Evolutionary conservation across 2,888 invertebrate species (phyloP).

Genomic region (Andrena haemorrhoa): DNA sequence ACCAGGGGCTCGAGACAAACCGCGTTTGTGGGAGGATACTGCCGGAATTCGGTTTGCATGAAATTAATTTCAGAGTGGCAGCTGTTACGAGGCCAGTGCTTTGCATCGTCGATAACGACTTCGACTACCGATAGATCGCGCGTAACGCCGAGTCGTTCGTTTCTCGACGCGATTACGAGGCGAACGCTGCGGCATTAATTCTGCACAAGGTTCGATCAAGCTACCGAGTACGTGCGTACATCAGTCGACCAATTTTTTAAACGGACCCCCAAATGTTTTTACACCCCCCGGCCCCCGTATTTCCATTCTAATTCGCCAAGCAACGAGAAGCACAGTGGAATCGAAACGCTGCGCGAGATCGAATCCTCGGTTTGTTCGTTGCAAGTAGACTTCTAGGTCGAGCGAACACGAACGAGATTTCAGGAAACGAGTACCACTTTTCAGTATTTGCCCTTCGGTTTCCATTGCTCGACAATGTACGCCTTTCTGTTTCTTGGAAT

Average conservation of each 20-base stretch:
- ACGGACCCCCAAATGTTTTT: too few species aligned
- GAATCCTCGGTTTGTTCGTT: background rate
- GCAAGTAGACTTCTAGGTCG: background rate
- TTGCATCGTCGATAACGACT: constrained; percentile 32
- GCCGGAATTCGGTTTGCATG: constrained; percentile 38
- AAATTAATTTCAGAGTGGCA: constrained; percentile 40
- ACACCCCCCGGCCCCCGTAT: too few species aligned
- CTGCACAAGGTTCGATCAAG: background rate
- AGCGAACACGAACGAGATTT: constrained; percentile 40
- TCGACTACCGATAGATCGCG: constrained; percentile 19
- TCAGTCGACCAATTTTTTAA: too few species aligned
- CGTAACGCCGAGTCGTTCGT: background rate
- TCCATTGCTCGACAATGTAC: background rate
- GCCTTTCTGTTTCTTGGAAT: constrained; percentile 41
- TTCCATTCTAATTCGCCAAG: too few species aligned
- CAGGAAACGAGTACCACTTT: background rate
- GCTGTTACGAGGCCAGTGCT: background rate
- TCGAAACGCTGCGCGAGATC: too few species aligned
- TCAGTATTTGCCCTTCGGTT: background rate
- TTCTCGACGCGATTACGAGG: background rate
- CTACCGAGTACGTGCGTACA: too few species aligned
- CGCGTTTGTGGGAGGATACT: constrained; percentile 8
- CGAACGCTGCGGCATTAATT: constrained; percentile 3
- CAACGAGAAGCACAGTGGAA: too few species aligned
- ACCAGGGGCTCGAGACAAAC: background rate